Base-by-base conservation (phyloP, 2,888 invertebrate species). In the Diadegma fenestrale region DNA sequence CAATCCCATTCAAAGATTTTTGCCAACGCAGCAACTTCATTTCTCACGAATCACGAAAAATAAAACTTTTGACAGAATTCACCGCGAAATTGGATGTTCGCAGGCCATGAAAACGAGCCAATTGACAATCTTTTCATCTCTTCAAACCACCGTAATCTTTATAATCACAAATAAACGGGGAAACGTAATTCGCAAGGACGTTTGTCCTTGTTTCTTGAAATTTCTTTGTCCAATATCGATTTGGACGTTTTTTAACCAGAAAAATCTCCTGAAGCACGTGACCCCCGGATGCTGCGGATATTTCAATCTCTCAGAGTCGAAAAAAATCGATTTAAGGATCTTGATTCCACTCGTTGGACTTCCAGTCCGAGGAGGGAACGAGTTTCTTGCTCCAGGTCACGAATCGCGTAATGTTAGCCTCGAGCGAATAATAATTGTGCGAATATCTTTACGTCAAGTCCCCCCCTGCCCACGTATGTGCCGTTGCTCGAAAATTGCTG, bases 341-440 rank as follows among this genome's bases (percentile, higher is more conserved):
- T 30, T 48, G 80, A 80, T 77, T 68, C 37, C 8, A 63, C 77
- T 73, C 71, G 37, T 51, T 33, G 30, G 17, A 61, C 30, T 41
- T 37, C 30, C 43, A 19, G 43, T 4, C 30, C 8, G 48, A 17
- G 30, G 48, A 17, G 37, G 37, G 26, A 19, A 51, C 10, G 8
- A 41, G 43, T 26, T 19, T 48, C 48, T 69, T 17, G 75, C 76
- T 71, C 37, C 76, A 22, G 51, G 72, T 66, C 72, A 66, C 72
- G 72, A 68, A 66, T 76, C 72, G 54, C 72, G 64, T 77, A 77
- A 66, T 72, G 73, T 81, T 77, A 73, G 77, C 77, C 72, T 19
- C 41, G 72, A 84, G 80, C 80, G 76, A 51, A 43, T 72, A 69
- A 80, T 82, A 86, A 85, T 87, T 86, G 80, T 80, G 76, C 78